Base-by-base conservation (phyloP, 1,140 invertebrate species). In the Aphelenchoides besseyi region DNA sequence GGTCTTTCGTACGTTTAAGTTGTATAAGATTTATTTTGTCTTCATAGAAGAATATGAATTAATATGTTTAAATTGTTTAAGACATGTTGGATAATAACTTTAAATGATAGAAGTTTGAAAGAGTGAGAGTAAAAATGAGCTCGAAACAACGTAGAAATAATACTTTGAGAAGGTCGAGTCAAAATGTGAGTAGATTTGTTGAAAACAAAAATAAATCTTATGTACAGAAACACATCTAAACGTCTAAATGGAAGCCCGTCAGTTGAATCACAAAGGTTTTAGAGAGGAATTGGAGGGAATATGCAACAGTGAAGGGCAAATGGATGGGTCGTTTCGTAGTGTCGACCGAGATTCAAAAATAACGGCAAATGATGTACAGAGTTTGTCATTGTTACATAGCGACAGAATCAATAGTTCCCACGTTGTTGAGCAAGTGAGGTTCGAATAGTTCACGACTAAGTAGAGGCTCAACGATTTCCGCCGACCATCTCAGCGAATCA, bases 401-500 rank as follows among this genome's bases (percentile, higher is more conserved):
- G 12, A 48, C 41, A 12, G 41, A 48, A 48, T 48, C 23, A 23
- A 48, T 23, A 23, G 41, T 23, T 23, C 41, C 41, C 41, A 23
- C 12, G 41, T 48, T 48, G 41, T 23, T 48, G 41, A 48, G 41
- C 12, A 48, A 23, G 41, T 48, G 16, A 1, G 63, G 63, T 3
- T 66, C 63, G 63, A 36, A 66, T 23, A 66, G 36, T 53, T 66
- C 63, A 12, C 36, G 30, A 32, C 36, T 36, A 1, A 66, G 32
- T 30, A 66, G 63, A n/a, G 63, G 63, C 63, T 66, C 63, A 26
- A 66, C 16, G 32, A 66, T 32, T 33, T 66, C 63, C 16, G n/a
- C 63, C 16, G 16, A 18, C 63, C 63, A 66, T 12, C 63, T 16
- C 16, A 32, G 32, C 32, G 63, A 66, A 23, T 59, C 55, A 53